These are phyloP conservation scores for Danio choprae DNA, from an alignment of 2,797 vertebrate genomes.

Conservation along the genomic window DNA sequence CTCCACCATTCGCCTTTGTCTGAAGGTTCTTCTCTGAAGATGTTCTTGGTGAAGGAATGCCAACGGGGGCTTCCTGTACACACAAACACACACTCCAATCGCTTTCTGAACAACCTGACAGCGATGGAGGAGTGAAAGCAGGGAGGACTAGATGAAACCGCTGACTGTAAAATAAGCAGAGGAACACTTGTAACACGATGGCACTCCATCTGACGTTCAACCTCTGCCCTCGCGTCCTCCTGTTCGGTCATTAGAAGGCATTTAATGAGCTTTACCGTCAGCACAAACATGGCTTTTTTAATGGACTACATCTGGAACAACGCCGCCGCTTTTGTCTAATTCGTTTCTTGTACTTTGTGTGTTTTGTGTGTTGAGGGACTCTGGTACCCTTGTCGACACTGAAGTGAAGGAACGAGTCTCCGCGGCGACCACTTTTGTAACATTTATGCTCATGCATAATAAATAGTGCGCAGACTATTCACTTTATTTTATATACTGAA, in stretches of 20 bases:
- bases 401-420: conserved; percentile 67
- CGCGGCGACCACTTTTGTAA: conserved; percentile 70
- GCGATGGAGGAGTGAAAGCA: conserved; percentile 38
- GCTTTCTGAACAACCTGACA: conserved; percentile 49
- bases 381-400: conserved; percentile 60
- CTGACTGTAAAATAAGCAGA: conserved; percentile 38
- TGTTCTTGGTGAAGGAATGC: conserved; percentile 61
- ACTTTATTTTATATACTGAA: conserved; percentile 70
- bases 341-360: conserved; percentile 1
- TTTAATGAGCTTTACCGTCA: neutral
- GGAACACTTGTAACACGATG: neutral
- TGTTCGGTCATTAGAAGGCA: neutral
- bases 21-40: conserved; percentile 75
- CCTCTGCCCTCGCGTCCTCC: conserved; percentile 13
- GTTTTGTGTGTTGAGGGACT: conserved; percentile 55
- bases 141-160: conserved; percentile 56
- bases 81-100: conserved; percentile 64
- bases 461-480: conserved; percentile 70
- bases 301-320: conserved; percentile 19
- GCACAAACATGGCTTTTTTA: neutral
- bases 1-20: conserved; percentile 70
- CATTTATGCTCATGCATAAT: conserved; percentile 80
- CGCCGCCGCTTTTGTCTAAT: neutral
- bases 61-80: conserved; percentile 69
- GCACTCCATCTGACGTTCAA: neutral